A percentile compares a stretch with the other conserved stretches of the same genome.
Evolutionary conservation across 2,797 vertebrate species (phyloP).

Genomic region (Danio albolineatus): DNA sequence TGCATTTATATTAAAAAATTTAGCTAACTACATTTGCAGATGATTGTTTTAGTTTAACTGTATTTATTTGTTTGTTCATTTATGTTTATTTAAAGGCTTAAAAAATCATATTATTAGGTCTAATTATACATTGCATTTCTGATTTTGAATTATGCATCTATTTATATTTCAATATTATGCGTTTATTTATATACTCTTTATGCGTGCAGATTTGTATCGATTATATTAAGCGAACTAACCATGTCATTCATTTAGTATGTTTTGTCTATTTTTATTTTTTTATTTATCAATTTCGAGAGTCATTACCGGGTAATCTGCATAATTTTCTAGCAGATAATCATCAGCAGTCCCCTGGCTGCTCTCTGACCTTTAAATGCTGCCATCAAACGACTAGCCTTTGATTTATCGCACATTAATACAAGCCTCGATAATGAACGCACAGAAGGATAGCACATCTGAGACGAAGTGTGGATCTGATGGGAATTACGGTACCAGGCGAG

Average conservation of each 20-base stretch:
- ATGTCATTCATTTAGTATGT: too few relatives aligned
- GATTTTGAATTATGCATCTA: too few relatives aligned
- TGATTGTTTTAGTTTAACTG: background rate
- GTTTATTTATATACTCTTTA: too few relatives aligned
- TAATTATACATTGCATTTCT: too few relatives aligned
- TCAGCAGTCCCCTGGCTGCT: background rate
- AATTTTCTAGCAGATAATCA: background rate
- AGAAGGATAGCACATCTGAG: constrained; percentile 16
- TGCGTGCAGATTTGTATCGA: too few relatives aligned
- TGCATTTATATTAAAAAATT: constrained; percentile 5
- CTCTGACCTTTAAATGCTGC: constrained; percentile 30
- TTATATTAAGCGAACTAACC: too few relatives aligned
- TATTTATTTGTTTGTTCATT: background rate
- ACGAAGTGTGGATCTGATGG: constrained; percentile 2
- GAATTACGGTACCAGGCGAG: constrained; percentile 16
- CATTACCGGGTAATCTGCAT: background rate
- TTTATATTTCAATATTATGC: too few relatives aligned
- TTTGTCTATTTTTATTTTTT: too few relatives aligned
- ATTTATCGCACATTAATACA: constrained; percentile 21
- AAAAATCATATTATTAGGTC: too few relatives aligned
- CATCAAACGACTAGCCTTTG: background rate
- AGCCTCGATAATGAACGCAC: background rate
- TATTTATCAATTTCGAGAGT: background rate
- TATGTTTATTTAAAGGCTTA: too few relatives aligned
- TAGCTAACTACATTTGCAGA: too few relatives aligned